Evolutionary conservation across 1,140 invertebrate species (phyloP).

Genomic region (Maconellicoccus hirsutus): DNA sequence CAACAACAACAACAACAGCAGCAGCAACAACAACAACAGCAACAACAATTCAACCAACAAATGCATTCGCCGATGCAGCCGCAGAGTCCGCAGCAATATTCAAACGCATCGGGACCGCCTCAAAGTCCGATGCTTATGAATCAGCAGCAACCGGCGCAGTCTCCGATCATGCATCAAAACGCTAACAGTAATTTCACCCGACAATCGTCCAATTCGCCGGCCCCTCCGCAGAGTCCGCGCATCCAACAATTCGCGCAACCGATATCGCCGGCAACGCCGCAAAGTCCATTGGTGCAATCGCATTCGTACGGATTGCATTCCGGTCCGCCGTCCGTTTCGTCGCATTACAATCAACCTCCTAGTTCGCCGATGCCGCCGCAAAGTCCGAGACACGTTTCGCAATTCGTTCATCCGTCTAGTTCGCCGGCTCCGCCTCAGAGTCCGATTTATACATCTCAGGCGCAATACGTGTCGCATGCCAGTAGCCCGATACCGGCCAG

Average conservation of each 20-base stretch:
- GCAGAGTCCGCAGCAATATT: conserved; percentile 40
- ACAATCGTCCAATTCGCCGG: conserved; percentile 37
- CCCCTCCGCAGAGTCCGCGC: conserved; percentile 34
- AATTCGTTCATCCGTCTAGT: conserved; percentile 34
- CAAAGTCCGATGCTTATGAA: conserved; percentile 26
- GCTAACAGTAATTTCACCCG: conserved; percentile 24
- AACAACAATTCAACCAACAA: conserved; percentile 35
- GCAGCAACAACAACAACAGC: too few species aligned
- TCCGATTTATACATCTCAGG: neutral
- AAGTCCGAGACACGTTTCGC: conserved; percentile 38
- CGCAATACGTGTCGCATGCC: conserved; percentile 5
- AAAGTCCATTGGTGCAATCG: conserved; percentile 46
- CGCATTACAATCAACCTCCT: conserved; percentile 26
- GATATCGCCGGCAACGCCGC: conserved; percentile 48
- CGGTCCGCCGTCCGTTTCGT: conserved; percentile 21
- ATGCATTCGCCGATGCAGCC: conserved; percentile 42
- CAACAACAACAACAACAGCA: conserved; percentile 23
- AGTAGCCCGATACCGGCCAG: conserved; percentile 25
- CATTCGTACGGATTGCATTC: conserved; percentile 13
- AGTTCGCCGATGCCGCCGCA: conserved; percentile 42
- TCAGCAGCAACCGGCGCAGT: conserved; percentile 28
- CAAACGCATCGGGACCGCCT: conserved; percentile 22
- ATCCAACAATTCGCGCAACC: conserved; percentile 40
- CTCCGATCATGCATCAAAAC: conserved; percentile 25
- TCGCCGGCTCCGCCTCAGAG: conserved; percentile 24